Evolutionary conservation across 2,888 invertebrate genomes (phyloP), one percentile per base, ranked within the genome.

Genomic region (Parasteatoda lunata): DNA sequence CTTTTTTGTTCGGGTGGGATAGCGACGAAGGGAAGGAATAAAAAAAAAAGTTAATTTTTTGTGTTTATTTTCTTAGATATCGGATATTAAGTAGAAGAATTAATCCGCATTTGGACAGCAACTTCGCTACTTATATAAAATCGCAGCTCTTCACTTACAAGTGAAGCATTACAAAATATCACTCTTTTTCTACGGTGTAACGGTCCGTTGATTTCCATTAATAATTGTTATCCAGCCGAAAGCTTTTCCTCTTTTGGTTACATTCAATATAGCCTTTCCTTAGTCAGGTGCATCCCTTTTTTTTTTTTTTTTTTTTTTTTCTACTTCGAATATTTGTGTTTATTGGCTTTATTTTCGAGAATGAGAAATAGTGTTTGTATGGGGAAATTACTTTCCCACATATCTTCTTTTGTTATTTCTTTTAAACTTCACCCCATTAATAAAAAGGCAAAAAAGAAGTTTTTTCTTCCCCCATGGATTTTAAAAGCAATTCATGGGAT

Each of bases 21-120:
- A 45, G 6, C 54, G 64, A 73, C 66, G 64, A 64, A 68, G 48
- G 66, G 30, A 11, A 52, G 7, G 30, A 49, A 15, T 8, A 13
- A 9, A 78, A 73, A 71, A 54, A 54, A 78, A 4, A 8, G 5
- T 48, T 7, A 5, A 30, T 80, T 84, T 80, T 80, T 70, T 77
- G n/a, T 65, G 65, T 85, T 79, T 76, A 79, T 79, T 86, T 81
- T 77, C 77, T 75, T 77, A 76, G 80, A 86, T 86, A 86, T 86
- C 77, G 85, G 75, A 86, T 86, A 86, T 86, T 86, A 86, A 86
- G 85, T 80, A 79, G 75, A 79, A 77, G 68, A 77, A 86, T 86
- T 86, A 86, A 86, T 86, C 85, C 85, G 80, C 75, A 86, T 86
- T 86, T 77, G 85, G 80, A 76, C 85, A 80, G 69, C 48, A 79